A percentile compares a stretch with the other conserved stretches of the same genome.
phyloP scores from a whole-genome alignment of 2,888 invertebrate species.

The Falcaria lacertinaria region DNA sequence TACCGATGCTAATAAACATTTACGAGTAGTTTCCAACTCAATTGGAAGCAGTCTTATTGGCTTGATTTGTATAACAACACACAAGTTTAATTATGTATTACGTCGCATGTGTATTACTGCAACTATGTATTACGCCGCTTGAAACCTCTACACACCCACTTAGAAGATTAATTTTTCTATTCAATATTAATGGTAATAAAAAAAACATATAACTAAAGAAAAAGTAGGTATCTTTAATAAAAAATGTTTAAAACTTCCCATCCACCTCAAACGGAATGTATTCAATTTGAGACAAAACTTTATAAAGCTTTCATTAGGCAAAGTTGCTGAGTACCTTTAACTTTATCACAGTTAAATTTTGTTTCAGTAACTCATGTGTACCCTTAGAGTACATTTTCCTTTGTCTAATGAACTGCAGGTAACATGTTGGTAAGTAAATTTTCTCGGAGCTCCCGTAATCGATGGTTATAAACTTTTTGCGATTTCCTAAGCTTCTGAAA shows the following conservation, averaged over 20 bases:
- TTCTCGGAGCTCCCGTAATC: not conserved
- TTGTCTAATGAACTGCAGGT: conserved; percentile 46
- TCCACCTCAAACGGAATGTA: conserved; percentile 1
- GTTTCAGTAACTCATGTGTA: conserved; percentile 29
- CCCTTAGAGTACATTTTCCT: conserved; percentile 30
- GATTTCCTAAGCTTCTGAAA: not conserved
- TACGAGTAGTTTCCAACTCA: too few species aligned
- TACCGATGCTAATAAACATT: too few species aligned
- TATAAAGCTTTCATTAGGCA: conserved; percentile 24
- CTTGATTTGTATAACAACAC: too few species aligned
- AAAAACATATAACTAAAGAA: too few species aligned
- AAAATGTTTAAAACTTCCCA: not conserved
- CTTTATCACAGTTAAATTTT: conserved; percentile 33
- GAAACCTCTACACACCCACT: too few species aligned
- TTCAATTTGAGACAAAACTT: conserved; percentile 2
- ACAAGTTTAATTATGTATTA: too few species aligned
- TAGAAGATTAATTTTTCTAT: too few species aligned
- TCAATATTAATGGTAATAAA: too few species aligned
- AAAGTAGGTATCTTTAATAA: not conserved
- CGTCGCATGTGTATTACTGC: too few species aligned
- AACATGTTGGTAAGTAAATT: conserved; percentile 18
- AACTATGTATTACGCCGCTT: too few species aligned
- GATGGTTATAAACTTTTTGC: not conserved
- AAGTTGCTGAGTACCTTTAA: conserved; percentile 22
- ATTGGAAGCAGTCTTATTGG: too few species aligned